phyloP scores from a whole-genome alignment of 2,888 invertebrate species.

The Nomada fabriciana region DNA sequence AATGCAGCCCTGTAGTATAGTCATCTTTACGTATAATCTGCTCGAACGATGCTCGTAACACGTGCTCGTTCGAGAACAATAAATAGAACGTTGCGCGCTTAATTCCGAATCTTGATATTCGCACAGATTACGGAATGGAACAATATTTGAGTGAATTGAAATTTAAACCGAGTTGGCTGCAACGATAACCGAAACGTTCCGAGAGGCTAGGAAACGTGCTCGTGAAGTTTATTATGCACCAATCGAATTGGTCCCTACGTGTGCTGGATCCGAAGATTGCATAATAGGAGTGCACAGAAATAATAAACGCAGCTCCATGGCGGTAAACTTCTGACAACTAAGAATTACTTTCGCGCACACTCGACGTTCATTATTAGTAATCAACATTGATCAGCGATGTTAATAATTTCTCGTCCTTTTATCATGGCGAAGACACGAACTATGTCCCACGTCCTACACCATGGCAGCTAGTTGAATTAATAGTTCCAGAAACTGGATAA shows the following conservation, averaged over 20 bases:
- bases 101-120: slow-evolving; percentile 51
- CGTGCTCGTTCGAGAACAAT: slow-evolving; percentile 45
- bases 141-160: slow-evolving; percentile 43
- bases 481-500: background rate
- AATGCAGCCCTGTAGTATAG: slow-evolving; percentile 55
- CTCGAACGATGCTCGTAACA: slow-evolving; percentile 32
- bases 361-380: too few species aligned
- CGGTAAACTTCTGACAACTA: too few species aligned
- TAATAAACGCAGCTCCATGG: background rate
- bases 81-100: slow-evolving; percentile 36
- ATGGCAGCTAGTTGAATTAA: background rate
- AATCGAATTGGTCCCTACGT: background rate
- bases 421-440: background rate
- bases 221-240: background rate
- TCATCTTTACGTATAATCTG: slow-evolving; percentile 44
- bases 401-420: too few species aligned
- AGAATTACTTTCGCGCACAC: too few species aligned
- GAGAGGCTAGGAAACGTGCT: background rate
- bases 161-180: slow-evolving; percentile 1
- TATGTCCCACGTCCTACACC: background rate
- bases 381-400: too few species aligned
- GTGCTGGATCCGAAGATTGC: too few species aligned
- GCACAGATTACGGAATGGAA: slow-evolving; percentile 26
- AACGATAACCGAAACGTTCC: slow-evolving; percentile 18
- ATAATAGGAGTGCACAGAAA: background rate